A percentile compares a stretch with the other conserved stretches of the same genome.
phyloP scores from a whole-genome alignment of 2,888 invertebrate species.

The Tiliacea citrago region DNA sequence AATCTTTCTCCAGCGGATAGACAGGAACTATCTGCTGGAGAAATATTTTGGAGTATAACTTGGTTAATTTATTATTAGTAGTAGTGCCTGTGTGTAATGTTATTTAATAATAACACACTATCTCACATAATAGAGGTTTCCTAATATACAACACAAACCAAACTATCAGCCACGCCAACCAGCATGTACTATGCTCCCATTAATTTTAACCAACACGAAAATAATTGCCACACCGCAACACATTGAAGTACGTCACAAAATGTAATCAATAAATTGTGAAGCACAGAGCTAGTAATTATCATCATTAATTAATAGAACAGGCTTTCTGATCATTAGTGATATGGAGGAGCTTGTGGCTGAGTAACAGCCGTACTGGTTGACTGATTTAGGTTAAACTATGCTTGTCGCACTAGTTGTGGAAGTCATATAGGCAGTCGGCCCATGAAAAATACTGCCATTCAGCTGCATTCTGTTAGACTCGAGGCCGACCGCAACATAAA shows the following conservation, averaged over 20 bases:
- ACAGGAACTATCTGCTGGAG: too few relatives aligned
- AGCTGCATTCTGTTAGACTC: too few relatives aligned
- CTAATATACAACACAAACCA: slow-evolving; percentile 13
- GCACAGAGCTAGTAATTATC: slow-evolving; percentile 1
- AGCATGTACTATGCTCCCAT: background rate
- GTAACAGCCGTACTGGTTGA: too few relatives aligned
- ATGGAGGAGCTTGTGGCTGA: background rate
- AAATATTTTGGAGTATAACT: too few relatives aligned
- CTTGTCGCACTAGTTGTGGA: too few relatives aligned
- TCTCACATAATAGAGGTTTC: background rate
- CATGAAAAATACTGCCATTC: too few relatives aligned
- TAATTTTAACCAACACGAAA: slow-evolving; percentile 13
- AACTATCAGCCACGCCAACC: background rate
- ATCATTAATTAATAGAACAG: slow-evolving; percentile 26
- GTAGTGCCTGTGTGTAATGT: too few relatives aligned
- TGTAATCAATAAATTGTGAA: slow-evolving; percentile 17
- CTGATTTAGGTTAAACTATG: too few relatives aligned
- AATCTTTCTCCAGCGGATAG: too few relatives aligned
- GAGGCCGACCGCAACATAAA: too few relatives aligned
- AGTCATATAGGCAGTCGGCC: too few relatives aligned
- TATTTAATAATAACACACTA: background rate
- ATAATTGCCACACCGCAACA: slow-evolving; percentile 45
- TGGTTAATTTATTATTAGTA: too few relatives aligned
- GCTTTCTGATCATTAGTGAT: slow-evolving; percentile 28
- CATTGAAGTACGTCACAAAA: slow-evolving; percentile 8